Base-by-base conservation (phyloP, 2,797 vertebrate genomes). In the Steatocranus sp. region DNA sequence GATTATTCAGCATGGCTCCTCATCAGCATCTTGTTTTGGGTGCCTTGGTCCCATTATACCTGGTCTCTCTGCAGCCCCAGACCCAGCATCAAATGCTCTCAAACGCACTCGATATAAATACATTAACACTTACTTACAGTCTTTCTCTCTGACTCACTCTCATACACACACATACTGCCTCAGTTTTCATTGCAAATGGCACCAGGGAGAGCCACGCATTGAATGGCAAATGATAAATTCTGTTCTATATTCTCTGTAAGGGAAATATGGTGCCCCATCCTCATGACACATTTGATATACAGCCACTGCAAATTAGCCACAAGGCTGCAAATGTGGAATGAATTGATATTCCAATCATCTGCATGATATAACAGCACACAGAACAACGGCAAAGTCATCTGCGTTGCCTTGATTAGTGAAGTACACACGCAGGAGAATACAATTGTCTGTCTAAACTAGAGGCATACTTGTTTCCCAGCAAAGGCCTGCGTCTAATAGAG, bases 271-370 rank as follows among this genome's bases (percentile, higher is more conserved):
- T 75, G 81, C 83, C 61, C 76, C 43, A 49, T 81, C 87, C 76
- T 91, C 83, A 63, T 80, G 89, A 85, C 88, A 93, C 78, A 86
- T 89, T 94, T 92, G 87, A 92, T 91, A 87, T 86, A 91, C 81
- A 86, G 85, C 87, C 79, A 50, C 83, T 87, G 89, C 93, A 93
- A 94, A 95, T 93, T 92, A 92, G 90, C 87, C 91, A 87, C 56
- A 83, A 92, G 90, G 86, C 89, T 80, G 85, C 80, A 56, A 89
- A 88, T 85, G 85, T 88, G 84, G 85, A 91, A 87, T 87, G 83
- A 92, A 90, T 92, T 94, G 92, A 91, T 92, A 95, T 93, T 94
- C 91, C 90, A 93, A 93, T 94, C 91, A 92, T 94, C 91, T 89
- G 89, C 87, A 86, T 90, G 91, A 93, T 91, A 94, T 86, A 91